Percentiles rank a stretch among this genome's conserved stretches.
These are phyloP conservation scores for Lanistes nyassanus DNA, from an alignment of 1,140 invertebrate species.

Conservation along the genomic window DNA sequence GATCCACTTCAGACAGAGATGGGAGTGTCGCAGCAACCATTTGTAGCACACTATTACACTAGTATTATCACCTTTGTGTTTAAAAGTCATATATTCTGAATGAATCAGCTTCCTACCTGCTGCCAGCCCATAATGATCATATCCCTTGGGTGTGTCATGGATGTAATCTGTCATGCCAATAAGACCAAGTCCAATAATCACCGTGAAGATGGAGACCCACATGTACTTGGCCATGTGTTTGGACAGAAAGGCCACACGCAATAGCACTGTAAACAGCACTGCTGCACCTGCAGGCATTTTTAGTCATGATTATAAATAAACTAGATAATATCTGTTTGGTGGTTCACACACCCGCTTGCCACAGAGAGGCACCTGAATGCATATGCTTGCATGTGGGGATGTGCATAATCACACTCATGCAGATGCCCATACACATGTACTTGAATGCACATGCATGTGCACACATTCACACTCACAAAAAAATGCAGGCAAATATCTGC, in stretches of 20 bases:
- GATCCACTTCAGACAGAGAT: too few species aligned
- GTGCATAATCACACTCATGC: background rate
- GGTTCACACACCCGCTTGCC: too few species aligned
- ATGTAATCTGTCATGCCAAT: constrained; percentile 23
- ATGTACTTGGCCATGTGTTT: constrained; percentile 29
- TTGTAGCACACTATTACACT: background rate
- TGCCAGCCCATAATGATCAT: constrained; percentile 17
- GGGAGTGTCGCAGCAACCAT: too few species aligned
- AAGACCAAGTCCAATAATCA: constrained; percentile 12
- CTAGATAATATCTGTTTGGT: too few species aligned
- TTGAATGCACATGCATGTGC: too few species aligned
- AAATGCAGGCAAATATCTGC: too few species aligned
- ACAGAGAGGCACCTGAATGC: too few species aligned
- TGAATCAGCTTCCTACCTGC: constrained; percentile 4
- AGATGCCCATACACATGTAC: too few species aligned
- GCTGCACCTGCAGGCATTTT: constrained; percentile 17
- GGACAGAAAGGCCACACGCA: constrained; percentile 22
- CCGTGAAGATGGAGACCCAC: constrained; percentile 22
- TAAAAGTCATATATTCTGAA: too few species aligned
- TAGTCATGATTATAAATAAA: too few species aligned
- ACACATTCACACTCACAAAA: too few species aligned
- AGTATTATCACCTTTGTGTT: too few species aligned
- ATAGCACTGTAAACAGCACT: constrained; percentile 18
- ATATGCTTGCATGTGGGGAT: background rate
- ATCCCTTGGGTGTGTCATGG: constrained; percentile 1